Conservation (phyloP, 2,888 invertebrate genomes). For the Hermaeophaga mercurialis region DNA sequence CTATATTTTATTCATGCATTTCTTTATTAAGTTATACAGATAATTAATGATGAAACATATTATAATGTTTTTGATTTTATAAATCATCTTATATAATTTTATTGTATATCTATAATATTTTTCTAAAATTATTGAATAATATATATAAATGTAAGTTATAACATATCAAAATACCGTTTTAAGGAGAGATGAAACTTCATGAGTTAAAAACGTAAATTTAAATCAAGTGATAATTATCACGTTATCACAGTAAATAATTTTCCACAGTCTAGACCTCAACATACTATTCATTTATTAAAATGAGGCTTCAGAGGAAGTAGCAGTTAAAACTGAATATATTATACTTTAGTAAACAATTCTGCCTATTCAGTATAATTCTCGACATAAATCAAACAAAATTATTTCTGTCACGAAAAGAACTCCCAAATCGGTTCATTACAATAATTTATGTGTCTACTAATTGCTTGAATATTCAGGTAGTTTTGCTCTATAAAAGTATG, state of each 20-base stretch:
- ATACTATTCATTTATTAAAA: constrained; percentile 4
- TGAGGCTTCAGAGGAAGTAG: not conserved
- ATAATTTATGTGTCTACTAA: constrained; percentile 7
- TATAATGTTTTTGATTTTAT: too few relatives aligned
- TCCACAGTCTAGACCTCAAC: not conserved
- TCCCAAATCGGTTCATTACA: not conserved
- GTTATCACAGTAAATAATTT: not conserved
- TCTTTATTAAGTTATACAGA: too few relatives aligned
- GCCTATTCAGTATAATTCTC: not conserved
- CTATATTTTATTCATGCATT: too few relatives aligned
- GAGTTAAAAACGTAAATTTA: too few relatives aligned
- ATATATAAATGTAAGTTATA: too few relatives aligned
- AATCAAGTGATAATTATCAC: too few relatives aligned
- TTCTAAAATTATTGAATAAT: too few relatives aligned
- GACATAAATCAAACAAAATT: constrained; percentile 14
- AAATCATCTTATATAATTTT: too few relatives aligned
- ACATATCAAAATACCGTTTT: too few relatives aligned
- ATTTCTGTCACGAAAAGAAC: constrained; percentile 12
- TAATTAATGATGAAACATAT: too few relatives aligned
- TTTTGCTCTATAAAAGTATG: not conserved
- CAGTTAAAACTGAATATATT: constrained; percentile 8
- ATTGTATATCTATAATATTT: too few relatives aligned
- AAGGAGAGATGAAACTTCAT: too few relatives aligned
- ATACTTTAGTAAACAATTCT: constrained; percentile 1
- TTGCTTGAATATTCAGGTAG: not conserved